Evolutionary conservation across 2,888 invertebrate species (phyloP).

Genomic region (Oegoconia quadripuncta): DNA sequence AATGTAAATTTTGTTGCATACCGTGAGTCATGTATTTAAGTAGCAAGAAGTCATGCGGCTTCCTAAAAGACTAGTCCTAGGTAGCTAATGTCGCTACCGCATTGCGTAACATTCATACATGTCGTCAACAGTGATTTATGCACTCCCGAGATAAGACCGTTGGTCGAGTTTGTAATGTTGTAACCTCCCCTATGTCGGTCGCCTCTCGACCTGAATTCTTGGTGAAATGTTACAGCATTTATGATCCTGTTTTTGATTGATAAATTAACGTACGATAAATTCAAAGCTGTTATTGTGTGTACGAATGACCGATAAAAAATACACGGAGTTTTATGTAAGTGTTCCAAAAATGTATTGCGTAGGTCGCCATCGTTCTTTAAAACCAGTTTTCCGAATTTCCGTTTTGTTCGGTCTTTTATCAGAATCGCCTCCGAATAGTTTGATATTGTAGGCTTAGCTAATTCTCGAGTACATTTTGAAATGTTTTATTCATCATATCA

Average conservation of each 20-base stretch:
- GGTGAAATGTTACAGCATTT: conserved; percentile 31
- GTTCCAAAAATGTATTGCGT: conserved; percentile 48
- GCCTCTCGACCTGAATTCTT: conserved; percentile 31
- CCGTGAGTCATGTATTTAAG: not conserved
- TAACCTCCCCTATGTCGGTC: conserved; percentile 24
- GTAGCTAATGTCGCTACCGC: conserved; percentile 31
- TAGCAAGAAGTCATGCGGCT: conserved; percentile 12
- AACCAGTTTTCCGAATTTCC: conserved; percentile 36
- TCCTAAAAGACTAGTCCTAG: conserved; percentile 31
- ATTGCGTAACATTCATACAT: conserved; percentile 34
- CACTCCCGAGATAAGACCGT: conserved; percentile 32
- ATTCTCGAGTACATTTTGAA: too few species aligned
- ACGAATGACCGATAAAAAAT: conserved; percentile 36
- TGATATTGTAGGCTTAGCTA: too few species aligned
- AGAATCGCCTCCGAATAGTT: not conserved
- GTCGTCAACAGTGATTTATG: conserved; percentile 36
- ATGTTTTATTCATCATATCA: too few species aligned
- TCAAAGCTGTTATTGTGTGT: conserved; percentile 30
- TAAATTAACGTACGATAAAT: conserved; percentile 38
- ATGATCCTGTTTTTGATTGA: conserved; percentile 33
- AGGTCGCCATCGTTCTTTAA: conserved; percentile 40
- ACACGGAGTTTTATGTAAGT: conserved; percentile 45
- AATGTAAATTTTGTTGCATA: not conserved
- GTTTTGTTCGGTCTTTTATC: conserved; percentile 29
- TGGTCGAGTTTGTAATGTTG: conserved; percentile 31